Conservation (phyloP, 1,140 invertebrate species). For the Drosophila auraria region DNA sequence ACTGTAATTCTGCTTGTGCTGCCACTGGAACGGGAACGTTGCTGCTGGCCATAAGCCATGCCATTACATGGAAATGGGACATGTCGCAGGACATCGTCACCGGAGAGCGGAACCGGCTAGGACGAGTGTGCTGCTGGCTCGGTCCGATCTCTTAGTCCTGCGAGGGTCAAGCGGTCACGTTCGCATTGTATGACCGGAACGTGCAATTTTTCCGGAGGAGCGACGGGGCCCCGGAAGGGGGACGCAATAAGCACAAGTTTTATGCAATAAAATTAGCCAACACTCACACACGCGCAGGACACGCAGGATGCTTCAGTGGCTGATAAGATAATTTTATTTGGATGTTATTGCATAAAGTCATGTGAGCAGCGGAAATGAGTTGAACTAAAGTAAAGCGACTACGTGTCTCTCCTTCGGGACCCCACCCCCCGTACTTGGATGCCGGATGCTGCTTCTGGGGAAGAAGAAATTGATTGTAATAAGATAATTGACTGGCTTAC, state of each 20-base stretch:
- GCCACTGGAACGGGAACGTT: constrained; percentile 33
- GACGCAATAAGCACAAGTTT: constrained; percentile 78
- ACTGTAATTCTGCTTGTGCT: constrained; percentile 69
- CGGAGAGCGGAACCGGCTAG: constrained; percentile 5
- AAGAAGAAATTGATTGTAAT: constrained; percentile 60
- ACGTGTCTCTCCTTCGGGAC: constrained; percentile 46
- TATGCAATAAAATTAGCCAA: constrained; percentile 79
- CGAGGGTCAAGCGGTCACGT: constrained; percentile 73
- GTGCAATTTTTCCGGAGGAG: constrained; percentile 64
- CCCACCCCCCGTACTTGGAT: background rate
- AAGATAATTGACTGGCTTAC: constrained; percentile 67
- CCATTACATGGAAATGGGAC: constrained; percentile 70
- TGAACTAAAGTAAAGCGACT: constrained; percentile 75
- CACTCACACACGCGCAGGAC: constrained; percentile 49
- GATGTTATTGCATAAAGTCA: constrained; percentile 82
- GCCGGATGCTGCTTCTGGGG: background rate
- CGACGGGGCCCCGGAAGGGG: constrained; percentile 10
- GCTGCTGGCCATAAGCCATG: constrained; percentile 61
- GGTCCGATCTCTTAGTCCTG: constrained; percentile 43
- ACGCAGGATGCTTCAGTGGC: constrained; percentile 70
- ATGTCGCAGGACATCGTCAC: constrained; percentile 51
- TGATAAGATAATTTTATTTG: constrained; percentile 84
- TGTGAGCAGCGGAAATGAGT: constrained; percentile 79
- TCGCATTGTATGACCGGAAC: constrained; percentile 73
- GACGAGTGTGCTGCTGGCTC: constrained; percentile 24